Percentiles rank a stretch among this genome's conserved stretches.
Evolutionary conservation across 2,797 vertebrate species (phyloP).

Genomic region (Ataeniobius toweri): DNA sequence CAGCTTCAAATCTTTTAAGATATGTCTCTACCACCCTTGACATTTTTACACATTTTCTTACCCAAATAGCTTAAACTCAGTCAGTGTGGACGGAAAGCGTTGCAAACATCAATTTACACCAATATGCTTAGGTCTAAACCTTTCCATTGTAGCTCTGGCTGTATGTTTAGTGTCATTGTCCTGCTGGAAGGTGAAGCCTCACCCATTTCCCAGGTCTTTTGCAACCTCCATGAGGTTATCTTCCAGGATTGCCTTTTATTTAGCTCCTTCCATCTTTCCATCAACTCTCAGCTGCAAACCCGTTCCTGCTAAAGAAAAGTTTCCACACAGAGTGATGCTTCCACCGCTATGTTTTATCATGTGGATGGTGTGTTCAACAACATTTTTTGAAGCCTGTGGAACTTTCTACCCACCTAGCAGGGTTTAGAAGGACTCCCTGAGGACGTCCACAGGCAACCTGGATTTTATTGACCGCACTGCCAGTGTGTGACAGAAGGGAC

Average conservation of each 20-base stretch:
- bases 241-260: neutral
- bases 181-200: neutral
- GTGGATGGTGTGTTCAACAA: neutral
- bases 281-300: neutral
- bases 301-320: neutral
- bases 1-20: too few relatives aligned
- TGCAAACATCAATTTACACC: neutral
- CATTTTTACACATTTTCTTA: neutral
- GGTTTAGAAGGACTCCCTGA: too few relatives aligned
- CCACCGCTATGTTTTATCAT: neutral
- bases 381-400: neutral
- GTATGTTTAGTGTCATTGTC: neutral
- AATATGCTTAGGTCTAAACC: neutral
- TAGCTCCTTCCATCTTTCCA: neutral
- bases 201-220: too few relatives aligned
- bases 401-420: too few relatives aligned
- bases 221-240: too few relatives aligned
- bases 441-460: too few relatives aligned
- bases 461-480: too few relatives aligned
- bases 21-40: neutral
- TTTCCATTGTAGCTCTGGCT: neutral
- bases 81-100: neutral
- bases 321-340: neutral
- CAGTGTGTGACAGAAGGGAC: too few relatives aligned
- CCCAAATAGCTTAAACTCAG: neutral